A percentile compares a stretch with the other conserved stretches of the same genome.
These are phyloP conservation scores for Leptodirus hochenwartii DNA, from an alignment of 2,888 invertebrate species.

Conservation along the genomic window DNA sequence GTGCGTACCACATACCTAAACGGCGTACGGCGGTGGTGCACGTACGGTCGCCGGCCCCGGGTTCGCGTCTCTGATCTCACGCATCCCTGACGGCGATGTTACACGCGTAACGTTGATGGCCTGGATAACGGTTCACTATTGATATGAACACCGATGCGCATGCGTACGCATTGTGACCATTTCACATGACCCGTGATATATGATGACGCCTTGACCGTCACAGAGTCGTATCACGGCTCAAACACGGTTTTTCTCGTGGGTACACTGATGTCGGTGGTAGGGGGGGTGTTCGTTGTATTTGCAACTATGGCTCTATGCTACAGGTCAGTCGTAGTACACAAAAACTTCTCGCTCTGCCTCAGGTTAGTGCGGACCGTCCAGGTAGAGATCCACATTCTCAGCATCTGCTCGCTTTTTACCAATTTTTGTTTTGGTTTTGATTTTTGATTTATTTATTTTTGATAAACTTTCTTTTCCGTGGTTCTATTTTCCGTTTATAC, in stretches of 20 bases:
- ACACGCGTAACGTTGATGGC: neutral
- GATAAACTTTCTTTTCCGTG: conserved; percentile 13
- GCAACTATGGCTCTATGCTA: conserved; percentile 98
- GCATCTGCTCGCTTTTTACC: conserved; percentile 25
- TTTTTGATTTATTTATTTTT: conserved; percentile 15
- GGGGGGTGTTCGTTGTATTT: conserved; percentile 97
- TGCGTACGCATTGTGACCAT: conserved; percentile 19
- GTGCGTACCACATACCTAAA: no score
- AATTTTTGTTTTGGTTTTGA: conserved; percentile 15
- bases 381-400: conserved; percentile 36
- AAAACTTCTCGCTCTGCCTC: conserved; percentile 96
- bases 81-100: neutral
- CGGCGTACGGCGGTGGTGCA: no score
- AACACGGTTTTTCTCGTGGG: conserved; percentile 95
- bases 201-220: conserved; percentile 6
- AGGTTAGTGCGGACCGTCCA: conserved; percentile 89
- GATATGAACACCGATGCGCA: conserved; percentile 15
- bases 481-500: neutral
- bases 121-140: neutral
- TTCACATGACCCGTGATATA: conserved; percentile 6
- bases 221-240: conserved; percentile 94
- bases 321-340: conserved; percentile 98
- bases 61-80: conserved; percentile 1
- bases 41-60: conserved; percentile 19
- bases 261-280: conserved; percentile 97